Base-by-base conservation (phyloP, 2,888 invertebrate species). In the Plebejus anna region DNA sequence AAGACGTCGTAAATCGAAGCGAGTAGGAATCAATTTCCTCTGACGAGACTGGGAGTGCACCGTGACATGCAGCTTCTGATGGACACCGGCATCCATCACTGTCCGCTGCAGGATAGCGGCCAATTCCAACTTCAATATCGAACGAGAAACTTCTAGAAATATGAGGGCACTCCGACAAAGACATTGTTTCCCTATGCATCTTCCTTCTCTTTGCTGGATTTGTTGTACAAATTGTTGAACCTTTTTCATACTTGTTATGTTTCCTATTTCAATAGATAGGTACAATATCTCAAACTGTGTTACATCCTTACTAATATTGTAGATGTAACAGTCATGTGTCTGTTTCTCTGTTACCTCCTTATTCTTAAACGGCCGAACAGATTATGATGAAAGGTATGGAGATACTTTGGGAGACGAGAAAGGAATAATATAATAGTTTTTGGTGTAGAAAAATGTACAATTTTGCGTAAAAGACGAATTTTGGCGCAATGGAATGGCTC, bases 21-120 rank as follows among this genome's bases (percentile, higher is more conserved):
- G 28, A 9, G 72, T 47, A 72, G 47, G 47, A 72, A 47, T 42
- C 72, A 72, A 72, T 72, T 72, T 72, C 72, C 47, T 42, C 72
- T 22, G 22, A 72, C 22, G 22, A 22, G 11, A 47, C 72, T 47
- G 42, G 22, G 22, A 42, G 22, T 47, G 42, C 72, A 72, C 11
- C 72, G 76, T 76, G 78, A 70, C 76, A 75, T 81, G 76, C 80
- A 79, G 82, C 83, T 82, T 85, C 82, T 84, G 84, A 85, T 86
- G 84, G 83, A 84, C 82, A 80, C 82, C 77, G 82, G 81, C 79
- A 80, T 81, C 81, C 80, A 79, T 80, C 79, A 77, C 79, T 75
- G 78, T 78, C 78, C 47, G 47, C 72, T 22, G 42, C 72, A 72
- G 42, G 28, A 72, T 72, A 51, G 42, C 22, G 72, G 42, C 22